Percentiles rank a stretch among this genome's conserved stretches.
These are phyloP conservation scores for Iselma pallidipennis DNA, from an alignment of 2,888 invertebrate species.

Conservation along the genomic window DNA sequence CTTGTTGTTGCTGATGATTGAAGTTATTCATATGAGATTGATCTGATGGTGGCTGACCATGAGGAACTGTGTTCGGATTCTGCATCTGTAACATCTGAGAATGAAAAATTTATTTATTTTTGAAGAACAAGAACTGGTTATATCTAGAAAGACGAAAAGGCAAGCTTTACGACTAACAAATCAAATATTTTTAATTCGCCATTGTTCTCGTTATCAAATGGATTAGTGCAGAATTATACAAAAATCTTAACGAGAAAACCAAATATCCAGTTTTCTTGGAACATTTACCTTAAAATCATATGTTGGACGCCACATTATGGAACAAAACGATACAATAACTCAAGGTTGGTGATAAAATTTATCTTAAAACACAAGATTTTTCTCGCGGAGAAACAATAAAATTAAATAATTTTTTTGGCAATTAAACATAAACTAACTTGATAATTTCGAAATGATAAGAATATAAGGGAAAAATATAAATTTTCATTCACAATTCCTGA, in stretches of 20 bases:
- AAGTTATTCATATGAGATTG: slow-evolving; percentile 56
- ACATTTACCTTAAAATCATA: not conserved
- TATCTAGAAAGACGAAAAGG: not conserved
- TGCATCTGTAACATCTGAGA: slow-evolving; percentile 41
- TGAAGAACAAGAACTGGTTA: not conserved
- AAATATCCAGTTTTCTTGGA: not conserved
- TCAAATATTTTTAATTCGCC: too few species aligned
- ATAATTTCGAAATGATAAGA: too few species aligned
- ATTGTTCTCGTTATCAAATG: not conserved
- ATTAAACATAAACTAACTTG: too few species aligned
- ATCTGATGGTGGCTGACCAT: slow-evolving; percentile 43
- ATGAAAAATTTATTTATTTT: not conserved
- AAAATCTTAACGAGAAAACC: too few species aligned
- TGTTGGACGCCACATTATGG: not conserved
- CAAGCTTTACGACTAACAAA: too few species aligned
- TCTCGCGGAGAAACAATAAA: not conserved
- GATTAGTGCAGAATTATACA: not conserved
- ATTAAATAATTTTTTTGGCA: too few species aligned
- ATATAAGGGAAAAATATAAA: too few species aligned
- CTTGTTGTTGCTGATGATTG: slow-evolving; percentile 56
- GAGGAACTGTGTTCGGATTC: slow-evolving; percentile 50
- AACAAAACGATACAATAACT: not conserved
- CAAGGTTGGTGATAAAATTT: not conserved
- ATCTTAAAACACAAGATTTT: not conserved
- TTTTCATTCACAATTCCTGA: too few species aligned